A percentile compares a stretch with the other conserved stretches of the same genome.
These are phyloP conservation scores for Linnaemya vulpina DNA, from an alignment of 2,888 invertebrate genomes.

Conservation along the genomic window DNA sequence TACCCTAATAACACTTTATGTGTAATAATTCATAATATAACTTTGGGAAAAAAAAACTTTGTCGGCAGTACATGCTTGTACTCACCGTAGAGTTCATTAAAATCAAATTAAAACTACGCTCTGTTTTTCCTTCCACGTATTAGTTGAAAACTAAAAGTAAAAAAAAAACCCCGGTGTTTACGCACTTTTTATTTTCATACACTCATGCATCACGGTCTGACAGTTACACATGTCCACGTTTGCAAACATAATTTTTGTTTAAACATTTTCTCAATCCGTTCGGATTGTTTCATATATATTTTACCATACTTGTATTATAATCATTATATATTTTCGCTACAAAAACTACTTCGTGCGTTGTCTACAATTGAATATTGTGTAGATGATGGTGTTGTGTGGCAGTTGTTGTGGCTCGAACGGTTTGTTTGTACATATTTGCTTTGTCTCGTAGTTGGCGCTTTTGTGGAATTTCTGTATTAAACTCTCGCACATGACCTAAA, in stretches of 20 bases:
- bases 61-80: background rate
- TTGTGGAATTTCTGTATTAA: constrained; percentile 19
- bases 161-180: constrained; percentile 1
- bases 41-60: background rate
- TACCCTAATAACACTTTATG: background rate
- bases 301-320: constrained; percentile 26
- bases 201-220: constrained; percentile 19
- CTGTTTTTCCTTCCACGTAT: background rate
- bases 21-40: background rate
- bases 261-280: constrained; percentile 20
- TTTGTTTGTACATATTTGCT: background rate
- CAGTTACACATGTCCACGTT: constrained; percentile 41
- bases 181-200: constrained; percentile 27
- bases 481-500: constrained; percentile 71
- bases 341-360: background rate
- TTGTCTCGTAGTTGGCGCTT: constrained; percentile 13
- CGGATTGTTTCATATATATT: constrained; percentile 5
- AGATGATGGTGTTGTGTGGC: too few relatives aligned
- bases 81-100: constrained; percentile 1
- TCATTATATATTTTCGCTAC: constrained; percentile 17
- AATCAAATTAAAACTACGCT: constrained; percentile 27
- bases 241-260: constrained; percentile 26
- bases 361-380: constrained; percentile 21
- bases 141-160: background rate
- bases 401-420: background rate